These are phyloP conservation scores for Tethea ocularis DNA, from an alignment of 2,888 invertebrate species.

Conservation along the genomic window DNA sequence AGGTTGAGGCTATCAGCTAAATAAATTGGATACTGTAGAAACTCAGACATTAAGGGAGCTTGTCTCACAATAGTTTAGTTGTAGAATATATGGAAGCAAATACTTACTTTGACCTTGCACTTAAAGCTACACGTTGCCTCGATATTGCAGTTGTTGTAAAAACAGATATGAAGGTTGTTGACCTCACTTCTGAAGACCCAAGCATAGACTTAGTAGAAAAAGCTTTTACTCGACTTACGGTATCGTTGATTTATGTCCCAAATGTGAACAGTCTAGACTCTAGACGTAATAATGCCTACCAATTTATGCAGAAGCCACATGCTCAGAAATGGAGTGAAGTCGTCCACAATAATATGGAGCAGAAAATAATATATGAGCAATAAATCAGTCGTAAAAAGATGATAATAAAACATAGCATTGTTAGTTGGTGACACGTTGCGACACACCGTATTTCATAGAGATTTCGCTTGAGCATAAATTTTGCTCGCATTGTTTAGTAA, in stretches of 20 bases:
- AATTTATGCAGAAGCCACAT: slow-evolving; percentile 4
- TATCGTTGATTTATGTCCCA: slow-evolving; percentile 3
- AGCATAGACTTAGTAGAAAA: not conserved
- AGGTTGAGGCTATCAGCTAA: too few relatives aligned
- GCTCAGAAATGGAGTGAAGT: slow-evolving; percentile 30
- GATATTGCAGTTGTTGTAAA: slow-evolving; percentile 1
- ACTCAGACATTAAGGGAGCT: not conserved
- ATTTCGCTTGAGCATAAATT: slow-evolving; percentile 59
- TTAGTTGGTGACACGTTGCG: slow-evolving; percentile 42
- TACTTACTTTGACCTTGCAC: not conserved
- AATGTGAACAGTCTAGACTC: not conserved
- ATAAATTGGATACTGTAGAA: not conserved
- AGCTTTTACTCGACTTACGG: slow-evolving; percentile 4
- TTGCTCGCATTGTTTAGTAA: slow-evolving; percentile 49
- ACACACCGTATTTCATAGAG: slow-evolving; percentile 57
- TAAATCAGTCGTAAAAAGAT: slow-evolving; percentile 54
- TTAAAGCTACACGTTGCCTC: not conserved
- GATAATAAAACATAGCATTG: slow-evolving; percentile 49
- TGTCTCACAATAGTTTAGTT: not conserved
- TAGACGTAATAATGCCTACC: not conserved
- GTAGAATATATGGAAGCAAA: not conserved
- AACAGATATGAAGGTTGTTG: not conserved
- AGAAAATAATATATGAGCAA: slow-evolving; percentile 32
- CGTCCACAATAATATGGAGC: slow-evolving; percentile 23
- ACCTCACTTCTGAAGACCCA: not conserved